phyloP scores from a whole-genome alignment of 2,888 invertebrate genomes.

The Acronicta alni region DNA sequence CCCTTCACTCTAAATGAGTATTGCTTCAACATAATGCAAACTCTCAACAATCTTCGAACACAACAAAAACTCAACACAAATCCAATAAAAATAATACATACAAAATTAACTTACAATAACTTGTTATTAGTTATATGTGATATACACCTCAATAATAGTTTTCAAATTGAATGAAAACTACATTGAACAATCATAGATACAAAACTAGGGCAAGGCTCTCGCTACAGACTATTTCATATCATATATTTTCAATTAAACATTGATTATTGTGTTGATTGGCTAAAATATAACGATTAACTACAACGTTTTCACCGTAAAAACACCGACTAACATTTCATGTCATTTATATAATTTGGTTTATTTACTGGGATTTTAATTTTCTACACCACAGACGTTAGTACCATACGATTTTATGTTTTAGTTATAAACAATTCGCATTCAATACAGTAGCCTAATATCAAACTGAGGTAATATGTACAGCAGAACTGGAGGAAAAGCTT shows the following conservation, averaged over 20 bases:
- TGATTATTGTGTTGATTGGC: slow-evolving; percentile 53
- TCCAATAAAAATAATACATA: slow-evolving; percentile 45
- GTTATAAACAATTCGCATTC: slow-evolving; percentile 15
- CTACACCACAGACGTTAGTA: slow-evolving; percentile 43
- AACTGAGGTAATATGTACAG: slow-evolving; percentile 19
- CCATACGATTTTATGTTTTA: slow-evolving; percentile 36
- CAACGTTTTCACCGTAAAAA: slow-evolving; percentile 32
- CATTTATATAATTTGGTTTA: slow-evolving; percentile 29
- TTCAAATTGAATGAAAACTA: slow-evolving; percentile 81
- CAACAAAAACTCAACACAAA: slow-evolving; percentile 55
- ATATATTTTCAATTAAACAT: slow-evolving; percentile 27
- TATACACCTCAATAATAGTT: slow-evolving; percentile 74
- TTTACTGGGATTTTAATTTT: slow-evolving; percentile 33
- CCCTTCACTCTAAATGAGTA: slow-evolving; percentile 46
- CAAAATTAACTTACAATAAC: slow-evolving; percentile 54
- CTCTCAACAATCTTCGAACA: slow-evolving; percentile 67
- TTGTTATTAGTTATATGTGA: slow-evolving; percentile 53
- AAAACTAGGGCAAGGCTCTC: slow-evolving; percentile 48
- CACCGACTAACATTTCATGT: slow-evolving; percentile 36
- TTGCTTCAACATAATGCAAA: slow-evolving; percentile 59
- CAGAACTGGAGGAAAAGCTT: neutral
- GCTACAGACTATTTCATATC: slow-evolving; percentile 45
- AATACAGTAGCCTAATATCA: slow-evolving; percentile 4
- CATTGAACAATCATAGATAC: slow-evolving; percentile 69
- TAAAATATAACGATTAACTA: slow-evolving; percentile 37